Percentiles rank a stretch among this genome's conserved stretches.
Conservation (phyloP, 2,888 invertebrate species). For the Cactoblastis cactorum region DNA sequence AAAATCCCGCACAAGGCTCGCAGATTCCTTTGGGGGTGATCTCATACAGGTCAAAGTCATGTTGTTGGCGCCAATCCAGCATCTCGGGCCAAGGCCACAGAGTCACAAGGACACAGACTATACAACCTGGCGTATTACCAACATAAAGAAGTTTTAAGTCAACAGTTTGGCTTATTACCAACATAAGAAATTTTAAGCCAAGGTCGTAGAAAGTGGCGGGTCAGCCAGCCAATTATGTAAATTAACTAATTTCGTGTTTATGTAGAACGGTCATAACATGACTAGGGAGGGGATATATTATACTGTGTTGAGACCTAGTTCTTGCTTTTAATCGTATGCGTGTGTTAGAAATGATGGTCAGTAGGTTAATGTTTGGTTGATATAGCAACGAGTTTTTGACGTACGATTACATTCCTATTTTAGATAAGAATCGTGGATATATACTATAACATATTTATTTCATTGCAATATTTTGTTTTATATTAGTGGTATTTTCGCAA, state of each 20-base stretch:
- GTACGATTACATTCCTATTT: neutral
- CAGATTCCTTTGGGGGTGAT: conserved; percentile 16
- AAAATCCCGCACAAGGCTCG: neutral
- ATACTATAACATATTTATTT: no score
- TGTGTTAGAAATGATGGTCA: conserved; percentile 20
- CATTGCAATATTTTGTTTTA: no score
- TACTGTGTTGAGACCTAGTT: neutral
- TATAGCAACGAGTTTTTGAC: neutral
- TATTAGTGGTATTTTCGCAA: no score
- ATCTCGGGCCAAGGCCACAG: conserved; percentile 20
- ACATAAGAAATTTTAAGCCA: conserved; percentile 31
- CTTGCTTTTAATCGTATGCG: conserved; percentile 27
- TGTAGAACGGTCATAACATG: conserved; percentile 9
- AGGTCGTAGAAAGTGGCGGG: conserved; percentile 34
- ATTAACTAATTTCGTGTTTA: conserved; percentile 17
- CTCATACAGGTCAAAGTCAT: conserved; percentile 38
- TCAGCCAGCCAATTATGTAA: conserved; percentile 29
- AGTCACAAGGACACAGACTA: conserved; percentile 16
- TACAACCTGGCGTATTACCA: conserved; percentile 36
- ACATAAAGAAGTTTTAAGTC: conserved; percentile 26
- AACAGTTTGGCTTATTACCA: conserved; percentile 36
- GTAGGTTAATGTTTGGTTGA: neutral
- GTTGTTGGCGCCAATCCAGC: conserved; percentile 39
- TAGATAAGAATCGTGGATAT: no score
- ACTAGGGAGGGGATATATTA: no score